Conservation (phyloP, 2,888 invertebrate genomes). For the Pandemis heparana region DNA sequence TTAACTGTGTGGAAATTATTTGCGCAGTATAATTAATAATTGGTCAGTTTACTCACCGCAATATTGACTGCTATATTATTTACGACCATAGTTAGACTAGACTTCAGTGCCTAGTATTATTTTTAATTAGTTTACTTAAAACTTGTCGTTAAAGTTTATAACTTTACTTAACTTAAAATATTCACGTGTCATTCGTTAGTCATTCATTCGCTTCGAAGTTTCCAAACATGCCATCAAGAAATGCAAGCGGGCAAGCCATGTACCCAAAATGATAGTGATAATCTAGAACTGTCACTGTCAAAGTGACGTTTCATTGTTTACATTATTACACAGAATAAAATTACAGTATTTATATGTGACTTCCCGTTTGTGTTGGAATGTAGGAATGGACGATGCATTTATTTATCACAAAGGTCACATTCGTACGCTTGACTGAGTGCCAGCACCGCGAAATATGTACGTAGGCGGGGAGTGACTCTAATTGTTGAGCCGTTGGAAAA, state of each 20-base stretch:
- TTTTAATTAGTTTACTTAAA: slow-evolving; percentile 1
- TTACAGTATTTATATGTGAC: background rate
- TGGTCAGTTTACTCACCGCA: background rate
- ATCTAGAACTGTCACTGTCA: background rate
- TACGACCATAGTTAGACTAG: background rate
- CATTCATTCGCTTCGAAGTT: background rate
- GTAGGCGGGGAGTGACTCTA: slow-evolving; percentile 18
- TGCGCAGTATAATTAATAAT: slow-evolving; percentile 2
- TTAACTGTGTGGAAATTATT: background rate
- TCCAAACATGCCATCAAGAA: background rate
- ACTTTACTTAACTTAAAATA: background rate
- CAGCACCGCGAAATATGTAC: slow-evolving; percentile 13
- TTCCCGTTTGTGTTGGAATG: slow-evolving; percentile 5
- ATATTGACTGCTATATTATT: background rate
- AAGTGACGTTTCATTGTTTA: background rate
- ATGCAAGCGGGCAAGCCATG: too few species aligned
- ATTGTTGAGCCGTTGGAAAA: slow-evolving; percentile 18
- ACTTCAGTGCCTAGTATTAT: background rate
- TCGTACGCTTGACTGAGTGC: slow-evolving; percentile 20
- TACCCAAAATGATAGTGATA: background rate
- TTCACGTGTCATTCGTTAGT: background rate
- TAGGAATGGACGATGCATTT: slow-evolving; percentile 7
- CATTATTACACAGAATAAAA: background rate
- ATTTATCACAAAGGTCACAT: slow-evolving; percentile 13
- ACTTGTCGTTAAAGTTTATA: background rate